These are phyloP conservation scores for Suillia variegata DNA, from an alignment of 2,888 invertebrate genomes.

Conservation along the genomic window DNA sequence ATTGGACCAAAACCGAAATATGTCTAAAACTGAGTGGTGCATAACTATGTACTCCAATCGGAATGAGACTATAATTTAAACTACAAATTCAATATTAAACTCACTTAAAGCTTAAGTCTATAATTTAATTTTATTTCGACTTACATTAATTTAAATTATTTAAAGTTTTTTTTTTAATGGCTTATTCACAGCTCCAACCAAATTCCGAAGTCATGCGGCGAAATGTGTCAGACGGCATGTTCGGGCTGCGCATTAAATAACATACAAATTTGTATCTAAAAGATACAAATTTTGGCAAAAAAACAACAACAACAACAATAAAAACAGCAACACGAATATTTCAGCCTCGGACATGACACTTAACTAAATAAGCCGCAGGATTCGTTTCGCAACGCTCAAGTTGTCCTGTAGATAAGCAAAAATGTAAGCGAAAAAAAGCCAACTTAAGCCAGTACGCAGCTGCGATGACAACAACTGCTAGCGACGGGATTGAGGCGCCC, in stretches of 20 bases:
- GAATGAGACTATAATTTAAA: too few relatives aligned
- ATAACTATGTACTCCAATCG: too few relatives aligned
- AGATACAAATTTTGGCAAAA: too few relatives aligned
- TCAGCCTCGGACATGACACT: not conserved
- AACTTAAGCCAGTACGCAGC: not conserved
- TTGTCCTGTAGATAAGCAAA: not conserved
- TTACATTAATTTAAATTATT: too few relatives aligned
- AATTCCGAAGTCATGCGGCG: not conserved
- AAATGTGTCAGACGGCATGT: constrained; percentile 1
- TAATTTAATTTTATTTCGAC: too few relatives aligned
- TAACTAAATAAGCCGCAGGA: constrained; percentile 2
- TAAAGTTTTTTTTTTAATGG: too few relatives aligned
- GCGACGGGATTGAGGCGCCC: not conserved
- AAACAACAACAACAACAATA: not conserved
- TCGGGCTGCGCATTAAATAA: not conserved
- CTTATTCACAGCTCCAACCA: too few relatives aligned
- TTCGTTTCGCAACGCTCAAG: not conserved
- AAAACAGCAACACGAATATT: not conserved
- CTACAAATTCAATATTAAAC: too few relatives aligned
- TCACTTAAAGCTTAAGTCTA: too few relatives aligned
- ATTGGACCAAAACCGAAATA: too few relatives aligned
- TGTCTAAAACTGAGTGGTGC: too few relatives aligned
- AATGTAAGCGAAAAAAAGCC: not conserved
- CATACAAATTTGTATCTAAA: not conserved
- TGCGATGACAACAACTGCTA: not conserved